A percentile compares a stretch with the other conserved stretches of the same genome.
These are phyloP conservation scores for Leptobrachium ailaonicum DNA, from an alignment of 2,113 vertebrate genomes.

Conservation along the genomic window DNA sequence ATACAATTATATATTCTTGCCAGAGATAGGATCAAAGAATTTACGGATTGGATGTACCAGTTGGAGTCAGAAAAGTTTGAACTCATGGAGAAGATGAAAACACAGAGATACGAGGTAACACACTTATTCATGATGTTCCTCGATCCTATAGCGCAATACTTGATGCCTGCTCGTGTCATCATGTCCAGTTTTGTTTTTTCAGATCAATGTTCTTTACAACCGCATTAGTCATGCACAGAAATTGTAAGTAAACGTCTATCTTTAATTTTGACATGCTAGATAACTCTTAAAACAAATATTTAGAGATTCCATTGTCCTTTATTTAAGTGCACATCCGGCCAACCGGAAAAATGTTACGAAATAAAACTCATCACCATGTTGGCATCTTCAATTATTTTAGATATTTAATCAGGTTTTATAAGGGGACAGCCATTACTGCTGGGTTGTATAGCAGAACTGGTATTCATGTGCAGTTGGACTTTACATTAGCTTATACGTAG, in stretches of 20 bases:
- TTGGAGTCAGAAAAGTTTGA: slow-evolving; percentile 92
- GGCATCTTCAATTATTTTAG: no score
- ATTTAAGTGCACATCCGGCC: no score
- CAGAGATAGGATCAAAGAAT: slow-evolving; percentile 81
- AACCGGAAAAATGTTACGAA: no score
- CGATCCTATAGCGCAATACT: neutral
- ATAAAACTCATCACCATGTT: no score
- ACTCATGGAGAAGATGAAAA: slow-evolving; percentile 78
- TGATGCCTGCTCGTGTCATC: neutral
- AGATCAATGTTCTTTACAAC: slow-evolving; percentile 69
- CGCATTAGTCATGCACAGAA: slow-evolving; percentile 70
- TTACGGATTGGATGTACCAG: slow-evolving; percentile 83
- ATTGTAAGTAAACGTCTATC: slow-evolving; percentile 59
- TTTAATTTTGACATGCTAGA: no score
- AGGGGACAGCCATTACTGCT: no score
- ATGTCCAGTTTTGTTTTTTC: neutral
- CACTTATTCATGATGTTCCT: neutral
- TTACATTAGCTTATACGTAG: no score
- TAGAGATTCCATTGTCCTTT: no score
- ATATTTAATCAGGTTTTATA: no score
- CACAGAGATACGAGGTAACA: slow-evolving; percentile 85
- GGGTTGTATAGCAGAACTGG: no score
- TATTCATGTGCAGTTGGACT: no score
- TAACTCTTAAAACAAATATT: no score
- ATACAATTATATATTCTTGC: neutral